Conservation (phyloP, 2,797 vertebrate genomes). For the Dendrocincla fuliginosa region DNA sequence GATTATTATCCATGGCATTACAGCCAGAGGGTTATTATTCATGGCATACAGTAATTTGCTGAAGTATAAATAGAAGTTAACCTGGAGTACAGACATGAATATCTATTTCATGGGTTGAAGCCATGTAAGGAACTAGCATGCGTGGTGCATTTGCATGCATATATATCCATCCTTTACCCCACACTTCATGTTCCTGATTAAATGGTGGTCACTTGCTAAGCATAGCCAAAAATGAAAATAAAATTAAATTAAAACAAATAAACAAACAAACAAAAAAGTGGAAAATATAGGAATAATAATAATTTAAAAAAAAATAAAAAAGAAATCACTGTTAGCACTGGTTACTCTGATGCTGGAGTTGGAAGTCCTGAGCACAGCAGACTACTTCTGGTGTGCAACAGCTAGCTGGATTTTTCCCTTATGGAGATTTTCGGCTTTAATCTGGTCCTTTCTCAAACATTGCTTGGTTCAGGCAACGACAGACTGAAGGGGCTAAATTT, state of each 20-base stretch:
- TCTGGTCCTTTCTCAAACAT: background rate
- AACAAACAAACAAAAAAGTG: too few species aligned
- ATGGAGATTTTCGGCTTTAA: background rate
- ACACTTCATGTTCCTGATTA: background rate
- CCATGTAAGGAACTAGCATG: fast-evolving
- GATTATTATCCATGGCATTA: background rate
- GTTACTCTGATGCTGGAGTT: background rate
- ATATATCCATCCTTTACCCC: background rate
- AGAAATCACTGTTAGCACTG: fast-evolving
- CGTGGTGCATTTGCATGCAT: fast-evolving
- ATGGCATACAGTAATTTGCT: fast-evolving
- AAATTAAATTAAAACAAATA: background rate
- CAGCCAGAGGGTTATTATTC: background rate
- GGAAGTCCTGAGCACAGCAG: fast-evolving
- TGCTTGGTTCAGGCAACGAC: background rate
- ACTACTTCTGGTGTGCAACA: too few species aligned
- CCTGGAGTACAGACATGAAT: background rate
- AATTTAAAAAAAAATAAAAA: too few species aligned
- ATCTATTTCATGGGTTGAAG: background rate
- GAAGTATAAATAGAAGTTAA: background rate
- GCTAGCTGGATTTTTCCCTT: background rate
- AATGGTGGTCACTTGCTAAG: background rate
- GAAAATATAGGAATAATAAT: fast-evolving
- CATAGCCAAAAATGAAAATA: fast-evolving
- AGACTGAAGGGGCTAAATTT: too few species aligned